Conservation (phyloP, 2,888 invertebrate genomes). For the Caenorhabditis macrosperma region DNA sequence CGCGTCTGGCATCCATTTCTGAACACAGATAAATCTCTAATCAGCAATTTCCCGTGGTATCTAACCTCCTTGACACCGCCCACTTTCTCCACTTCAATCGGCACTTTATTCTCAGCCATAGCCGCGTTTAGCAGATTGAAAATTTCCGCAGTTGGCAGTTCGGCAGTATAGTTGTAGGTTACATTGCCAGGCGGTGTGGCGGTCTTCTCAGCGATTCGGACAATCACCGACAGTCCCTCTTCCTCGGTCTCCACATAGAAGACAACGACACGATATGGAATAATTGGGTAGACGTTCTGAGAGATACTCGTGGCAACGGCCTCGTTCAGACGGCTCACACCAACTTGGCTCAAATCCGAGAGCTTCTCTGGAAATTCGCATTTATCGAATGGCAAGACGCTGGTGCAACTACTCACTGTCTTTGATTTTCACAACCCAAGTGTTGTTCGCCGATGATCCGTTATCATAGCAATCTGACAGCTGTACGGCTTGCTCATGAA, state of each 20-base stretch:
- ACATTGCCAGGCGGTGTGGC: constrained; percentile 7
- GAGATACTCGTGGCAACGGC: constrained; percentile 35
- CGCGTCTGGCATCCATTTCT: constrained; percentile 53
- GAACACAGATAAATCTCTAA: too few relatives aligned
- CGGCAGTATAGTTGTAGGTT: constrained; percentile 41
- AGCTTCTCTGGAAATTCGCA: constrained; percentile 26
- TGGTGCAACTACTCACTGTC: constrained; percentile 54
- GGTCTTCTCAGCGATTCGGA: constrained; percentile 53
- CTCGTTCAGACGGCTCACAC: constrained; percentile 34
- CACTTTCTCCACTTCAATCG: constrained; percentile 32
- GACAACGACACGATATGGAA: constrained; percentile 45
- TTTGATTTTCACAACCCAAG: constrained; percentile 47
- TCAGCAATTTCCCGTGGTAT: background rate
- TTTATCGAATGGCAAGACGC: too few relatives aligned
- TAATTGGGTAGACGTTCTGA: constrained; percentile 37
- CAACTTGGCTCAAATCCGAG: constrained; percentile 28
- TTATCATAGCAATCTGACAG: constrained; percentile 48
- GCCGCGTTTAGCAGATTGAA: constrained; percentile 28
- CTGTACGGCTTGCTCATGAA: constrained; percentile 13
- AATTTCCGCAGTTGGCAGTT: constrained; percentile 34
- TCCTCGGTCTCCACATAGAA: constrained; percentile 39
- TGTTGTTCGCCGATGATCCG: constrained; percentile 43
- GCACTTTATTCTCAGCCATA: constrained; percentile 32
- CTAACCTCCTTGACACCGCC: constrained; percentile 43
- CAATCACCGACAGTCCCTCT: constrained; percentile 27